A percentile compares a stretch with the other conserved stretches of the same genome.
Conservation (phyloP, 2,113 vertebrate species). For the Thomomys bottae region DNA sequence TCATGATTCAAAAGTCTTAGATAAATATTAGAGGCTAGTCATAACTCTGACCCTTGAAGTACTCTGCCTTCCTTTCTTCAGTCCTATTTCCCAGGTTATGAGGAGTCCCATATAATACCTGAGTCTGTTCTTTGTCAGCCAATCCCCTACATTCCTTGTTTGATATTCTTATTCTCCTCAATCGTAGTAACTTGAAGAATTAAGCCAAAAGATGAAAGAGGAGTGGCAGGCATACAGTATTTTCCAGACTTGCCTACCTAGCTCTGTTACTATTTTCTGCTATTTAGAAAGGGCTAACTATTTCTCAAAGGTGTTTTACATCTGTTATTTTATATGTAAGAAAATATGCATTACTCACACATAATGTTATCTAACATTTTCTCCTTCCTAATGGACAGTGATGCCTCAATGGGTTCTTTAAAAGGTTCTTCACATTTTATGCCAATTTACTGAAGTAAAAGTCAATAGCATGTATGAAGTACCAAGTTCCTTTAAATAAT, state of each 20-base stretch:
- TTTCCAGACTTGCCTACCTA: not conserved
- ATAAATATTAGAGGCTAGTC: too few relatives aligned
- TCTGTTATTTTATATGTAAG: too few relatives aligned
- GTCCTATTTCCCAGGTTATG: not conserved
- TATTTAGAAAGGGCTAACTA: not conserved
- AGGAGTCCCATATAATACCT: fast-evolving
- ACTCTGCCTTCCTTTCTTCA: not conserved
- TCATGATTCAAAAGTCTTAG: too few relatives aligned
- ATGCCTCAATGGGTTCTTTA: too few relatives aligned
- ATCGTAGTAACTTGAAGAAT: not conserved
- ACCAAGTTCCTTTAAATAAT: too few relatives aligned
- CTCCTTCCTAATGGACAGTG: too few relatives aligned
- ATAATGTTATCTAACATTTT: too few relatives aligned
- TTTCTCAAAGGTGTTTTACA: not conserved
- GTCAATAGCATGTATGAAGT: too few relatives aligned
- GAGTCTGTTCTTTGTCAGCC: not conserved
- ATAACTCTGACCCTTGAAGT: not conserved
- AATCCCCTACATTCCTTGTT: not conserved
- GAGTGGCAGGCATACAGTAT: not conserved
- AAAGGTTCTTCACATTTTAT: too few relatives aligned
- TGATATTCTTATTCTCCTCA: not conserved
- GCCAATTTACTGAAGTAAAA: too few relatives aligned
- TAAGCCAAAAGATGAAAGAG: not conserved
- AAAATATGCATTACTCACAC: too few relatives aligned
- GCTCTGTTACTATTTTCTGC: not conserved